A percentile compares a stretch with the other conserved stretches of the same genome.
Evolutionary conservation across 2,113 vertebrate species (phyloP).

Genomic region (Ictalurus punctatus): DNA sequence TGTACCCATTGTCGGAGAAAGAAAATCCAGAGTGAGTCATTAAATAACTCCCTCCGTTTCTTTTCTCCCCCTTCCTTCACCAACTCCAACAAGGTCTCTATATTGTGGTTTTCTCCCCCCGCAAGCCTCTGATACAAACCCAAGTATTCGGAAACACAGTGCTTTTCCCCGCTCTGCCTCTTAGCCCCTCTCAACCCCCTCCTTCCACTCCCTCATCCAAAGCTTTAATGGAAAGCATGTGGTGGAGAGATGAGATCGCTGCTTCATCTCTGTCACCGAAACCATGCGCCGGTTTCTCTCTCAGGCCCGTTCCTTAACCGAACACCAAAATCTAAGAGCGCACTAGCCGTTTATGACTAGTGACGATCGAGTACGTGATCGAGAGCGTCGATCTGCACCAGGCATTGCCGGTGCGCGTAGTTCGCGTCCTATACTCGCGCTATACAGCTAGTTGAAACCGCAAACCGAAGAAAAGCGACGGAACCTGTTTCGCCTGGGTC

Average conservation of each 20-base stretch:
- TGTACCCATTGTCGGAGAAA: slow-evolving; percentile 36
- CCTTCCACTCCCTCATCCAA: slow-evolving; percentile 43
- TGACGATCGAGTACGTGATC: neutral
- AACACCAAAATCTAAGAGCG: slow-evolving; percentile 5
- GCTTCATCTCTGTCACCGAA: slow-evolving; percentile 55
- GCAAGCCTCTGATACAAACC: slow-evolving; percentile 51
- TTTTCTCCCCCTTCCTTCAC: slow-evolving; percentile 41
- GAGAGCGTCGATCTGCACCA: neutral
- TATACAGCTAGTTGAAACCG: neutral
- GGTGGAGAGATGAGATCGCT: slow-evolving; percentile 54
- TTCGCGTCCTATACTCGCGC: neutral
- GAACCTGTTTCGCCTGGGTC: slow-evolving; percentile 18
- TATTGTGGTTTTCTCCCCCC: slow-evolving; percentile 55
- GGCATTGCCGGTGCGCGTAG: neutral
- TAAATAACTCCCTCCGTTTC: slow-evolving; percentile 39
- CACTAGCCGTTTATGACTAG: slow-evolving; percentile 21
- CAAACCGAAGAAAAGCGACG: neutral
- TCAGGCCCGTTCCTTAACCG: neutral
- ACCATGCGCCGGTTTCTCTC: slow-evolving; percentile 33
- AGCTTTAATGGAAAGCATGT: slow-evolving; percentile 63
- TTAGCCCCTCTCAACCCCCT: slow-evolving; percentile 31
- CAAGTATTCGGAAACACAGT: slow-evolving; percentile 54
- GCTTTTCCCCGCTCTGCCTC: slow-evolving; percentile 38
- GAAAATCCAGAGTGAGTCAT: slow-evolving; percentile 44
- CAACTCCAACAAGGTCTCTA: slow-evolving; percentile 50